Percentiles rank a stretch among this genome's conserved stretches.
These are phyloP conservation scores for Centruroides sculpturatus DNA, from an alignment of 1,140 invertebrate species.

Conservation along the genomic window DNA sequence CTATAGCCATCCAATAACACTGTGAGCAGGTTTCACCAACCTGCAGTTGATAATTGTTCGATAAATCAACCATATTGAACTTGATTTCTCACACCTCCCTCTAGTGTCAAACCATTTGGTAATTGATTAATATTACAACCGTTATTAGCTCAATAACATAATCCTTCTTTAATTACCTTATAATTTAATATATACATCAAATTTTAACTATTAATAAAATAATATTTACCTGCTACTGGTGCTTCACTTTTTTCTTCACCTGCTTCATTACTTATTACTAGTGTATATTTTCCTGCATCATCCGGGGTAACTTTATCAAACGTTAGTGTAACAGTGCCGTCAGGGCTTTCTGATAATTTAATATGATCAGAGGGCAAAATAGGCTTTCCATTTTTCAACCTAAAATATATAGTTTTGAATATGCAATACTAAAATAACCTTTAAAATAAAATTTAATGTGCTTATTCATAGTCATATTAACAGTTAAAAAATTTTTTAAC, in stretches of 20 bases:
- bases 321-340: conserved; percentile 56
- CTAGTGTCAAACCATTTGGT: too few species aligned
- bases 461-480: conserved; percentile 11
- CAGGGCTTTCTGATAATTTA: conserved; percentile 52
- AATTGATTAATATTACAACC: too few species aligned
- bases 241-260: conserved; percentile 29
- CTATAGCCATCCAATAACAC: too few species aligned
- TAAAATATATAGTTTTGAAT: background rate
- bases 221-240: conserved; percentile 6
- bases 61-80: too few species aligned
- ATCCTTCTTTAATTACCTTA: too few species aligned
- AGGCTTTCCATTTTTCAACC: conserved; percentile 31
- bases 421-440: too few species aligned
- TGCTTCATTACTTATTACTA: conserved; percentile 38
- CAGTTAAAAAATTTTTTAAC: background rate
- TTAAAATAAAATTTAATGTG: conserved; percentile 1
- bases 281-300: conserved; percentile 38
- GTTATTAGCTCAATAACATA: too few species aligned
- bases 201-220: background rate
- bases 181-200: too few species aligned
- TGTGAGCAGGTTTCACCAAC: too few species aligned
- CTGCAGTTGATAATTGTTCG: too few species aligned
- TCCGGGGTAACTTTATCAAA: conserved; percentile 32
- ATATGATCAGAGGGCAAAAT: conserved; percentile 19
- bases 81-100: too few species aligned